Base-by-base conservation (phyloP, 2,888 invertebrate genomes). In the Meteorus cinctellus region DNA sequence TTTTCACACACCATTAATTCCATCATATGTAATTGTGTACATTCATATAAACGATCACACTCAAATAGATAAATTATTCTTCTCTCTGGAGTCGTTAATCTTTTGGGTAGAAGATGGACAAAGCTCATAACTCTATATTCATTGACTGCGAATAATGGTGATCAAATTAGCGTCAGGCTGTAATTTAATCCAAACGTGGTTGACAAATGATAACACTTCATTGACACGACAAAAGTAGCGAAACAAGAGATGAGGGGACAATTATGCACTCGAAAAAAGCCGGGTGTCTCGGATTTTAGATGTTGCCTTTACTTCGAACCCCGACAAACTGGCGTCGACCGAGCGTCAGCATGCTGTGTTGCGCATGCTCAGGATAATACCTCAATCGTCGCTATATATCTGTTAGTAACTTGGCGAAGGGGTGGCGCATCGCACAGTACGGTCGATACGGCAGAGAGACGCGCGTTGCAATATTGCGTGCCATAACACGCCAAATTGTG, bases 281-380 rank as follows among this genome's bases (percentile, higher is more conserved):
- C 72, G 74, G 77, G 79, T 80, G 80, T 79, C 82, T 77, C 77
- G 78, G 77, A 81, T 78, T 79, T 81, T 80, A 76, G 84, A 87
- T 84, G 85, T 86, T 85, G 82, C 81, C 87, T 85, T 85, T 83
- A 84, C 86, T 86, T 85, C 86, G 84, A 86, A 85, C 86, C 86
- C 86, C 89, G 89, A 88, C 88, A 85, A 85, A 89, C 89, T 89
- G 88, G 87, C 87, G 86, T 86, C 85, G 81, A 82, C 81, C 81
- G 82, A 82, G 83, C 80, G 81, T 81, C 82, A 78, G 75, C 76
- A 65, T 71, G 72, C 63, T 55, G 77, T 82, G 82, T 77, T 87
- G 87, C 88, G 88, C 88, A 87, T 84, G 88, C 87, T 79, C 80
- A 75, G 78, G 74, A 72, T 78, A 77, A 78, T 74, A 74, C 78